A percentile compares a stretch with the other conserved stretches of the same genome.
These are phyloP conservation scores for Plodia interpunctella DNA, from an alignment of 1,140 invertebrate genomes.

Conservation along the genomic window DNA sequence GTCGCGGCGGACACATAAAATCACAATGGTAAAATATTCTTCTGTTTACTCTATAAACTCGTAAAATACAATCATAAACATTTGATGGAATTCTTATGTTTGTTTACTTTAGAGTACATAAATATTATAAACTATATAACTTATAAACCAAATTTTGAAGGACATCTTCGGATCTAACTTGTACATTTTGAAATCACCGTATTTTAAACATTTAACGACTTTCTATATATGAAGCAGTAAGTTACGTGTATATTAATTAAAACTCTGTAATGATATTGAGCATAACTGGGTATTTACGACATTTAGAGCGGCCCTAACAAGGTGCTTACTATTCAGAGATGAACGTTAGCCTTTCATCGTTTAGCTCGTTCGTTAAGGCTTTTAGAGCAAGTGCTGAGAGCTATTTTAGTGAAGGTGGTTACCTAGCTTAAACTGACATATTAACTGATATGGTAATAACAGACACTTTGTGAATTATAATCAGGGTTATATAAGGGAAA, in stretches of 20 bases:
- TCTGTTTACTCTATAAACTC: not conserved
- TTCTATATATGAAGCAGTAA: conserved; percentile 17
- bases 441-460: no score
- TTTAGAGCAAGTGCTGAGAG: not conserved
- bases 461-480: no score
- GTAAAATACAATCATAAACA: not conserved
- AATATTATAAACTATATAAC: no score
- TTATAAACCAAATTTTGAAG: no score
- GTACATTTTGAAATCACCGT: not conserved
- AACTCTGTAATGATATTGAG: conserved; percentile 34
- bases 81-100: not conserved
- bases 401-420: not conserved
- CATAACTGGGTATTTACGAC: conserved; percentile 46
- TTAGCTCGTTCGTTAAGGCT: conserved; percentile 43
- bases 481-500: no score
- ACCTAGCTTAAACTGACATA: not conserved
- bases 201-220: not conserved
- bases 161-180: no score
- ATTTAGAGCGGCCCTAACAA: conserved; percentile 57
- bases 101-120: not conserved
- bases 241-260: conserved; percentile 37
- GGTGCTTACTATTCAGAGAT: conserved; percentile 46
- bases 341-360: conserved; percentile 38
- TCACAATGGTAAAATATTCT: conserved; percentile 1
- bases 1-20: not conserved